phyloP scores from a whole-genome alignment of 2,113 vertebrate genomes.

The Macroglossus sobrinus region DNA sequence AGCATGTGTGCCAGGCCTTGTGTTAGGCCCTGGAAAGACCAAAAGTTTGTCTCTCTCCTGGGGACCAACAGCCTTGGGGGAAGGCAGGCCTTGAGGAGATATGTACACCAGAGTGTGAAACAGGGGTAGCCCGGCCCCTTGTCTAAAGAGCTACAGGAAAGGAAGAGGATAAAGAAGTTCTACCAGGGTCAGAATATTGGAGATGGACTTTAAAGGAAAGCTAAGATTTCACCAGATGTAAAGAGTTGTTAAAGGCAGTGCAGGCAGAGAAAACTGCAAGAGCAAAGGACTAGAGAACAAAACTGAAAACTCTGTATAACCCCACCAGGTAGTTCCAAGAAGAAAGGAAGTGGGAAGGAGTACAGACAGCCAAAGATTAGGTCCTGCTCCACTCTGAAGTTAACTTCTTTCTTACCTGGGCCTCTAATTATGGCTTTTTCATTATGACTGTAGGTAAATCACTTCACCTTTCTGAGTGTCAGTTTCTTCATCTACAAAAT shows the following conservation, averaged over 20 bases:
- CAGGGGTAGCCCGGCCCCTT: background rate
- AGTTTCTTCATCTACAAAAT: constrained; percentile 29
- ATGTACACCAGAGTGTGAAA: background rate
- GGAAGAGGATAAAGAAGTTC: background rate
- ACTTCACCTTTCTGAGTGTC: background rate
- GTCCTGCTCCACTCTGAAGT: background rate
- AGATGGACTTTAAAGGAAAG: background rate
- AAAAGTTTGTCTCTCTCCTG: background rate
- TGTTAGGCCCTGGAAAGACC: background rate
- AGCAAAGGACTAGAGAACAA: background rate
- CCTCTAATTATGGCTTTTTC: background rate
- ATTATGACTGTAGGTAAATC: background rate
- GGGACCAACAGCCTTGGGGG: background rate
- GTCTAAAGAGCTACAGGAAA: background rate
- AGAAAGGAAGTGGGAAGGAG: background rate
- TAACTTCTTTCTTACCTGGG: background rate
- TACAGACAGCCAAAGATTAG: background rate
- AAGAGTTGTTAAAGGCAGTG: background rate
- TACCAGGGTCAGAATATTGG: background rate
- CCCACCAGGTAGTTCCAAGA: background rate
- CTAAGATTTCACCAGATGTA: background rate
- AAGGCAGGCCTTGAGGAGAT: background rate
- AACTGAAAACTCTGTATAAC: background rate
- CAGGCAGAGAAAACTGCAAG: background rate
- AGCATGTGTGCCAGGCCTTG: background rate